Base-by-base conservation (phyloP, 2,888 invertebrate species). In the Synanthedon formicaeformis region DNA sequence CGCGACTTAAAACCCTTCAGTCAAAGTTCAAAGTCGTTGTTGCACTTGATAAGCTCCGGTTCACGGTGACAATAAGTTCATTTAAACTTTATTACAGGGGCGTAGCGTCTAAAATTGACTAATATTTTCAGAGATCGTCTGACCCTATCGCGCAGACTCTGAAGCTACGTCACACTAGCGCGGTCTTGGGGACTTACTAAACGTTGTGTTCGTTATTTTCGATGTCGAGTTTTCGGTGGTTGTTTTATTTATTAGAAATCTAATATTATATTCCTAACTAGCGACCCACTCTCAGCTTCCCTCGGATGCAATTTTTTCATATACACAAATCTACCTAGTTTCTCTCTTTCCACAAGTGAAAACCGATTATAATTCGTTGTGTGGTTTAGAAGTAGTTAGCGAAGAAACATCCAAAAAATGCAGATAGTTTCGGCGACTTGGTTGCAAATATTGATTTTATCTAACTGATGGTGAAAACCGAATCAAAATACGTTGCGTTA, bases 101-200 rank as follows among this genome's bases (percentile, higher is more conserved):
- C 59, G 65, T 62, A 82, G 71, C 66, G 82, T 76, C 66, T 59
- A 82, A 75, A 74, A 77, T 83, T 66, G 73, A 66, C 60, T 66
- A 63, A 60, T 67, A 64, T 16, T 60, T 58, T 60, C 61, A 62
- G 66, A 63, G 69, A 69, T 69, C 63, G 60, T 61, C 54, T 63
- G 69, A 64, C 67, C 71, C 71, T 66, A 75, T 62, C 65, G 61
- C 64, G 63, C 61, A 61, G 81, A 66, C 81, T 73, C 71, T 67
- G 63, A 67, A 64, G 65, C 70, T 71, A 82, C 81, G 81, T 80
- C 84, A 76, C 77, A 77, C 75, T 80, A 81, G 82, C 81, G 84
- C 74, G 81, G 78, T 81, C 75, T 73, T 78, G 66, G 71, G 34
- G 68, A 62, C 65, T 64, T 66, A 77, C 69, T 65, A 63, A 65